These are phyloP conservation scores for rabbit (Oryctolagus cuniculus) DNA, from an alignment of 2,113 vertebrate genomes.

Conservation along the genomic window DNA sequence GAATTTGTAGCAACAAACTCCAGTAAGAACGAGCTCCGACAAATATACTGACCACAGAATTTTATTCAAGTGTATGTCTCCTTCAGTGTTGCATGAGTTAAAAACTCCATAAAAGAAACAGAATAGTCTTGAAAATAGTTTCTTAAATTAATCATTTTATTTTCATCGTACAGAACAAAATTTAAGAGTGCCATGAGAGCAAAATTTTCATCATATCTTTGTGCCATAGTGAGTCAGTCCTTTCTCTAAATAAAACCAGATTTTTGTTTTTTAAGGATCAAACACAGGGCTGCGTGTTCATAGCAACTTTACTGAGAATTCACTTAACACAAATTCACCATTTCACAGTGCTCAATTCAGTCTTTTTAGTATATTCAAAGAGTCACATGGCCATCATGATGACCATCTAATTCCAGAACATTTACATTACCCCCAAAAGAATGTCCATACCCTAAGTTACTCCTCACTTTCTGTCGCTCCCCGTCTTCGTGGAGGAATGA, in stretches of 20 bases:
- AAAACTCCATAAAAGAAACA: background rate
- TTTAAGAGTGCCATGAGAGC: background rate
- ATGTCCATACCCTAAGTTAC: background rate
- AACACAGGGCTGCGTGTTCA: conserved; percentile 2
- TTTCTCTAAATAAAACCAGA: background rate
- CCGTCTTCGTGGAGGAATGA: no score
- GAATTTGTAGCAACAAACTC: background rate
- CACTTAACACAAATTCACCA: background rate
- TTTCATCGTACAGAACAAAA: background rate
- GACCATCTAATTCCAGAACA: conserved; percentile 4
- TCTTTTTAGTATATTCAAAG: background rate
- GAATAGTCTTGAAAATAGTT: background rate
- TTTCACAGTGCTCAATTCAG: conserved; percentile 6
- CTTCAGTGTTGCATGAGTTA: background rate
- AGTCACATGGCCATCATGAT: background rate
- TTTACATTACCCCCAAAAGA: background rate
- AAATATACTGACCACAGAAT: background rate
- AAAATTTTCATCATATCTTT: background rate
- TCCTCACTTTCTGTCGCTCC: no score
- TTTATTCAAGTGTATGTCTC: background rate
- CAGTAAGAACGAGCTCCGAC: background rate
- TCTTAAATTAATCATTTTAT: background rate
- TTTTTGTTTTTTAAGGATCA: background rate
- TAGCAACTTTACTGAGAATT: conserved; percentile 42
- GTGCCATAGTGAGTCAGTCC: background rate